Evolutionary conservation across 2,797 vertebrate species (phyloP).

Genomic region (Lutjanus argentimaculatus): DNA sequence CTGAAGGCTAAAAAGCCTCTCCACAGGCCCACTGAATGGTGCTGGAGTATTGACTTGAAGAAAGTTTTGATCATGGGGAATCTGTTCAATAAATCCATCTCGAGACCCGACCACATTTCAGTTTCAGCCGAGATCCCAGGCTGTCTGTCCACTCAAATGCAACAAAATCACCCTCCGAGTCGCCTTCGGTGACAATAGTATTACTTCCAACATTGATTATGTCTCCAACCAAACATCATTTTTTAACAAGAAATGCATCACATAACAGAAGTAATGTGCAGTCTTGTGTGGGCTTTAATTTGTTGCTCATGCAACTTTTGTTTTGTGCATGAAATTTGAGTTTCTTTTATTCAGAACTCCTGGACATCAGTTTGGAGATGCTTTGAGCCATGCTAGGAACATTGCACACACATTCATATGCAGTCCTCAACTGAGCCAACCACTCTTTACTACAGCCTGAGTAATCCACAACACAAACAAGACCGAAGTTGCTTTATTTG

Average conservation of each 20-base stretch:
- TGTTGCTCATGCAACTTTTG: background rate
- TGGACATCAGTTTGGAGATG: background rate
- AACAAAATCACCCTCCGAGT: too few relatives aligned
- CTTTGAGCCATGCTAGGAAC: background rate
- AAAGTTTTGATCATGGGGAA: too few relatives aligned
- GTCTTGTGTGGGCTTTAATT: background rate
- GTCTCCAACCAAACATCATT: background rate
- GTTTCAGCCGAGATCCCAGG: too few relatives aligned
- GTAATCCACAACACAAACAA: background rate
- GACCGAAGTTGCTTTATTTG: background rate
- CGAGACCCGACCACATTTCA: too few relatives aligned
- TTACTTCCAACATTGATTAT: too few relatives aligned
- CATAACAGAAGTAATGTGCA: background rate
- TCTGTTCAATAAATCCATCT: too few relatives aligned
- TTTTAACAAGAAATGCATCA: background rate
- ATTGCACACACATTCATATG: too few relatives aligned
- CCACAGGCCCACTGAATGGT: too few relatives aligned
- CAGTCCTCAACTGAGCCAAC: background rate
- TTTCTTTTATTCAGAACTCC: background rate
- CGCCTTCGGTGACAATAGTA: too few relatives aligned
- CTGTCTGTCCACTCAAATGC: too few relatives aligned
- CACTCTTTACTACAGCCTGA: background rate
- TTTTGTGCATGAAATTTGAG: background rate
- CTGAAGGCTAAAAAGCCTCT: too few relatives aligned
- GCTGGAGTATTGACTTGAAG: too few relatives aligned